phyloP scores from a whole-genome alignment of 2,113 vertebrate species.

The Megaceryle maxima region DNA sequence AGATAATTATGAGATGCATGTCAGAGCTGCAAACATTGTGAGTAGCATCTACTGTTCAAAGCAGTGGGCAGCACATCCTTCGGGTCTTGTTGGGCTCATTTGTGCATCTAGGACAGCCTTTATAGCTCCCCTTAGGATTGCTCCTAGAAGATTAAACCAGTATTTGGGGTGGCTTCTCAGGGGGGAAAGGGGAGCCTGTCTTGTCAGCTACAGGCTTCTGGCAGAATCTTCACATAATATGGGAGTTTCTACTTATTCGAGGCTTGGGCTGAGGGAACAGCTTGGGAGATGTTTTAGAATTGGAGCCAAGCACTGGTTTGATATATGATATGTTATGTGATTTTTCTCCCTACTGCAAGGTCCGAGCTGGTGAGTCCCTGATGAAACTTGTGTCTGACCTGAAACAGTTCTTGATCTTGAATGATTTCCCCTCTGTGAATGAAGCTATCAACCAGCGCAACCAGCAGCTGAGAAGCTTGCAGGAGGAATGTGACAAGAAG shows the following conservation, averaged over 20 bases:
- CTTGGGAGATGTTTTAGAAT: background rate
- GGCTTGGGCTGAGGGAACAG: background rate
- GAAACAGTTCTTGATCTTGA: slow-evolving; percentile 98
- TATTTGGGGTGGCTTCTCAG: background rate
- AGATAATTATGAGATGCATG: slow-evolving; percentile 98
- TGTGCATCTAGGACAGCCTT: background rate
- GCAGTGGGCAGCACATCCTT: background rate
- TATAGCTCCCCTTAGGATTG: accelerated
- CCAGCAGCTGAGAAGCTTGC: slow-evolving; percentile 89
- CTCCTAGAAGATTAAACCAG: background rate
- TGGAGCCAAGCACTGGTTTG: background rate
- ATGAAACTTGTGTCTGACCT: slow-evolving; percentile 98
- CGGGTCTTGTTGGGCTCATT: background rate
- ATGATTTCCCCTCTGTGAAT: slow-evolving; percentile 96
- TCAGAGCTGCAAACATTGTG: slow-evolving; percentile 96
- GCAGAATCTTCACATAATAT: accelerated
- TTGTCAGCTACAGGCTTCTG: background rate
- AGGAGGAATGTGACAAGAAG: slow-evolving; percentile 97
- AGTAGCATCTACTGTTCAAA: slow-evolving; percentile 48
- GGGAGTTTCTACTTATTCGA: background rate
- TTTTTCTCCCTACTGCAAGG: slow-evolving; percentile 68
- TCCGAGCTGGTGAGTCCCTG: slow-evolving; percentile 94
- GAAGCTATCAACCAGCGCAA: slow-evolving; percentile 94
- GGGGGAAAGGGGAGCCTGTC: background rate
- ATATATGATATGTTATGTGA: accelerated